Conservation (phyloP, 2,113 vertebrate genomes). For the Silurus meridionalis region DNA sequence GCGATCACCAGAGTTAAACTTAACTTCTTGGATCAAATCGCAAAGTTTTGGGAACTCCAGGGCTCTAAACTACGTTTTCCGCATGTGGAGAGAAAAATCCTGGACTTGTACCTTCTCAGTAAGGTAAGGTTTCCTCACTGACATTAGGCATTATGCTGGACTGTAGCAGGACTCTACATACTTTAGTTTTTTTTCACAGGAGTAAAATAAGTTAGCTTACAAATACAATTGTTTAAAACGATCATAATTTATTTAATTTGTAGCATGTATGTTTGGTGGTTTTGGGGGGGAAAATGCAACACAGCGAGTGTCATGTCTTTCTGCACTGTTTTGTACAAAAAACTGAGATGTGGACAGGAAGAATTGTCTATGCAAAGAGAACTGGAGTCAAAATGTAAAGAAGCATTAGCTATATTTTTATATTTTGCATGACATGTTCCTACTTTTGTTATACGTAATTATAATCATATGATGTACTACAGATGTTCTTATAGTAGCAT, state of each 20-base stretch:
- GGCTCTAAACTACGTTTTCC: slow-evolving; percentile 93
- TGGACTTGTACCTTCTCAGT: slow-evolving; percentile 93
- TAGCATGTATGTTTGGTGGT: not conserved
- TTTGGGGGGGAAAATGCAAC: not conserved
- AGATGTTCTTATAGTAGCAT: not conserved
- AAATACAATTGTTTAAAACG: no score
- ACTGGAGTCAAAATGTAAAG: not conserved
- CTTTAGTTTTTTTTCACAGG: not conserved
- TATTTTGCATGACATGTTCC: not conserved
- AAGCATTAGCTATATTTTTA: not conserved
- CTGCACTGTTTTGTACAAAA: not conserved
- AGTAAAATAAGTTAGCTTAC: not conserved
- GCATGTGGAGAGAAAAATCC: slow-evolving; percentile 90
- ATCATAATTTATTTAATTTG: not conserved
- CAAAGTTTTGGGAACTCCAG: slow-evolving; percentile 98
- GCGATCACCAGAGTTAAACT: slow-evolving; percentile 95
- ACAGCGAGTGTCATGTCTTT: not conserved
- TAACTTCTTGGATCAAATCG: slow-evolving; percentile 95
- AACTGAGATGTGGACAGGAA: not conserved
- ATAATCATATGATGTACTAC: not conserved
- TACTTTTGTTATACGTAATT: not conserved
- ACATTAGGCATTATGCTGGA: not conserved
- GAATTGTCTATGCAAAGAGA: not conserved
- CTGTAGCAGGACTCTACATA: not conserved
- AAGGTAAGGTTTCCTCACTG: slow-evolving; percentile 75